Conservation (phyloP, 2,113 vertebrate genomes). For the Corythaeola cristata region DNA sequence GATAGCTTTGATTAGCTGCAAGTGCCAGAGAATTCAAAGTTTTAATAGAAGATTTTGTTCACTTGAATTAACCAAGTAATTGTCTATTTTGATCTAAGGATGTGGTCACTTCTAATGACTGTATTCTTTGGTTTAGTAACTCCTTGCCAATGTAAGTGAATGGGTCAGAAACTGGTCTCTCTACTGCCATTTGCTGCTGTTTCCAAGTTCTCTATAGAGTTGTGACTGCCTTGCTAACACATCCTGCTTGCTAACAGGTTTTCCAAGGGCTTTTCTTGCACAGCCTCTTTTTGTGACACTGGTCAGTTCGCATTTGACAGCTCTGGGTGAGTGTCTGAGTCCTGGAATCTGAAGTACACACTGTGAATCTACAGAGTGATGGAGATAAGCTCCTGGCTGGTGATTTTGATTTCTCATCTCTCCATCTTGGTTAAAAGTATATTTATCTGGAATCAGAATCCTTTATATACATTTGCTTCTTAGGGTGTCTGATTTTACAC, state of each 20-base stretch:
- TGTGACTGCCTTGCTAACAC: neutral
- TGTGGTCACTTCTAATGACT: neutral
- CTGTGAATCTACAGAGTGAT: neutral
- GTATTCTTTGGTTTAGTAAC: neutral
- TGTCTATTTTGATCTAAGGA: neutral
- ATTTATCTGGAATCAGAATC: neutral
- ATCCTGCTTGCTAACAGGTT: neutral
- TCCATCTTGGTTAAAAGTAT: neutral
- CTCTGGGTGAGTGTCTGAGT: neutral
- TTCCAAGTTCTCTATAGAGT: neutral
- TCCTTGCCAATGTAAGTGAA: neutral
- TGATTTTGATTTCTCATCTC: neutral
- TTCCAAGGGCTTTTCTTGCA: neutral
- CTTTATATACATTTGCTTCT: conserved; percentile 7
- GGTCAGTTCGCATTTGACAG: neutral
- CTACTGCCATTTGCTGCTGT: neutral
- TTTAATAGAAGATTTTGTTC: neutral
- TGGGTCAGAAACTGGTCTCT: neutral
- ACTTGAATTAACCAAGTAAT: neutral
- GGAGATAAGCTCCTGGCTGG: neutral
- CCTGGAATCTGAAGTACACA: neutral
- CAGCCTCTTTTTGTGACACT: rapidly evolving
- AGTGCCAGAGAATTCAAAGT: neutral
- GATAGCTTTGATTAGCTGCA: neutral
- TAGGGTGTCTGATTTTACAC: neutral